Evolutionary conservation across 2,888 invertebrate species (phyloP), one percentile per base, ranked within the genome.

Genomic region (Clistopyga incitator): DNA sequence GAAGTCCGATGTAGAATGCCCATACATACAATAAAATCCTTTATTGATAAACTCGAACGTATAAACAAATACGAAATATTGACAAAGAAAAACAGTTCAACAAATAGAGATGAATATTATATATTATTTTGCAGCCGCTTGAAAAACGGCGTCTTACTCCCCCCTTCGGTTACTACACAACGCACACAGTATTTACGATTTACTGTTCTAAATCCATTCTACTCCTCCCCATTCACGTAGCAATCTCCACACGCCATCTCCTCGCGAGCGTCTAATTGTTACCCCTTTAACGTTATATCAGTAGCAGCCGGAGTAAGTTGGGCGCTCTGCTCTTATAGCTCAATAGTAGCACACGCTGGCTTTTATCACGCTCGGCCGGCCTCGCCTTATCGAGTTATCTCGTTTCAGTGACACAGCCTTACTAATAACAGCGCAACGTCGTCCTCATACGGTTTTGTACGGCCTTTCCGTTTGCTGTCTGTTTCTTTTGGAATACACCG

Each of bases 331-430:
- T 29, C 4, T 2, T 29, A 4, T 4, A 29, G 29, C 74, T 38
- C 11, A 38, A 38, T 38, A 38, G 38, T 38, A 38, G 38, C 74
- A 38, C 75, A 54, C 72, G 72, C 77, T 79, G 72, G 75, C 67
- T 64, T 86, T 89, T 89, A 89, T 89, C 88, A 68, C 59, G 23
- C 54, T 23, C 59, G 45, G 70, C 59, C 83, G 72, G 84, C 83
- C 86, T 84, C 80, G 83, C 82, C 87, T 90, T 89, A 90, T 88
- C 87, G 74, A 86, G 81, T 85, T 90, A 90, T 90, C 90, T 87
- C 45, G 52, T 11, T 42, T 10, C 18, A 70, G 61, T 68, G 75
- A 64, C 59, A 67, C 23, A 54, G 61, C 15, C 20, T 52, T 50
- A 25, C 34, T 68, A 72, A 67, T 56, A 71, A 71, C 34, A 70